Base-by-base conservation (phyloP, 2,113 vertebrate genomes). In the Rhynchopsitta pachyrhyncha region DNA sequence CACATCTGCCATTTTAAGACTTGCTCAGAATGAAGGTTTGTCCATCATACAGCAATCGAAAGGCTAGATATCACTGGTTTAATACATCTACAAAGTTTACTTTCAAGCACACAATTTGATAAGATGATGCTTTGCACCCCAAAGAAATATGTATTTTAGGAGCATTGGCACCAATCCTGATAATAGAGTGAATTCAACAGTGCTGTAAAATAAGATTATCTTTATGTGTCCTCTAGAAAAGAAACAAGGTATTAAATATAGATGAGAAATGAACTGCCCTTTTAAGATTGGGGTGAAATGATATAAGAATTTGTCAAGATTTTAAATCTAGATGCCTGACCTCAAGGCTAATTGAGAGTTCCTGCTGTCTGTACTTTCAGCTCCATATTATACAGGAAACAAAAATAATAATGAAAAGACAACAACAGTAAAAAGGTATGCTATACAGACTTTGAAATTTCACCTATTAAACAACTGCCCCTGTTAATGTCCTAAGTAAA, bases 201-300 rank as follows among this genome's bases (percentile, higher is more conserved):
- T 66, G 27, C 63, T 94, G 68, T 77, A 79, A 93, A 91, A n/a
- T 44, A 79, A 95, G 52, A 92, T 82, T 86, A 95, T 80, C 71
- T 82, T 88, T 69, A 70, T 1, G n/a, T 35, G 53, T 66, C 31
- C 35, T 64, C 86, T 70, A 77, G 87, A 96, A 59, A 59, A 95
- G 90, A 86, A 95, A 80, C 8, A 69, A 60, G 47, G 78, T 92
- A 94, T 89, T 94, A 96, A 97, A 92, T 31, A 90, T 16, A 84
- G 64, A 92, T 62, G 74, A 93, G 87, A 93, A 96, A 95, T 75
- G 53, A 96, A 83, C 24, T 69, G 29, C 50, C 55, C 44, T 91
- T 96, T 87, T 50, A 91, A 68, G 92, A 97, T 11, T 66, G 82
- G 95, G 91, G 73, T 84, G 67, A 92, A 96, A 96, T 6, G 50